phyloP scores from a whole-genome alignment of 2,113 vertebrate genomes.

The Spea bombifrons region DNA sequence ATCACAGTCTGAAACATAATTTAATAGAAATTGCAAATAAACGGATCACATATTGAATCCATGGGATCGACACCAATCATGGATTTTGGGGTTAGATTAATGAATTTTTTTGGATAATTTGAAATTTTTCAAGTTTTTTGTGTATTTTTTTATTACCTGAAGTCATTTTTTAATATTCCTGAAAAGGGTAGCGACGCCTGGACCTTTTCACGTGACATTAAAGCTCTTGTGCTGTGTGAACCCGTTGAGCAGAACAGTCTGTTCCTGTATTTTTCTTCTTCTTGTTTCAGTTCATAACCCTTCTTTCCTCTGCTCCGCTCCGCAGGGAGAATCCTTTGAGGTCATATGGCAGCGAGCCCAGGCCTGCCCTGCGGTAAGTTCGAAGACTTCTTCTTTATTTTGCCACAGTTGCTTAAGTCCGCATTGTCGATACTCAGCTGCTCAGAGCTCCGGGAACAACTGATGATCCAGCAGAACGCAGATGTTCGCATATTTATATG shows the following conservation, averaged over 20 bases:
- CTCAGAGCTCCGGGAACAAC: background rate
- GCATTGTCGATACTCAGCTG: background rate
- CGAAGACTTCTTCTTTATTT: background rate
- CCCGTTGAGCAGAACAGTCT: background rate
- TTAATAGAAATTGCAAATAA: too few species aligned
- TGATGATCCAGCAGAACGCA: background rate
- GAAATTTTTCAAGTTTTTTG: too few species aligned
- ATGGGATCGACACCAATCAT: too few species aligned
- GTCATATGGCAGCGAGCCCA: slow-evolving; percentile 73
- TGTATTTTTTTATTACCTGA: too few species aligned
- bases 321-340: slow-evolving; percentile 80
- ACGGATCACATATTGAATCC: too few species aligned
- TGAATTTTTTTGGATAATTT: too few species aligned
- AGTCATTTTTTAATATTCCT: too few species aligned
- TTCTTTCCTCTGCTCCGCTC: slow-evolving; percentile 46
- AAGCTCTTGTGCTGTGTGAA: background rate
- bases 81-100: too few species aligned
- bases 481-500: background rate
- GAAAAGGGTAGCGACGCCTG: too few species aligned
- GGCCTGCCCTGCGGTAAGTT: slow-evolving; percentile 77
- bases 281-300: background rate
- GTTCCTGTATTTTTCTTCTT: background rate
- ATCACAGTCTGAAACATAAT: too few species aligned
- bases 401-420: background rate
- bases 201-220: background rate